Evolutionary conservation across 1,140 invertebrate species (phyloP).

Genomic region (Plectus sambesii): DNA sequence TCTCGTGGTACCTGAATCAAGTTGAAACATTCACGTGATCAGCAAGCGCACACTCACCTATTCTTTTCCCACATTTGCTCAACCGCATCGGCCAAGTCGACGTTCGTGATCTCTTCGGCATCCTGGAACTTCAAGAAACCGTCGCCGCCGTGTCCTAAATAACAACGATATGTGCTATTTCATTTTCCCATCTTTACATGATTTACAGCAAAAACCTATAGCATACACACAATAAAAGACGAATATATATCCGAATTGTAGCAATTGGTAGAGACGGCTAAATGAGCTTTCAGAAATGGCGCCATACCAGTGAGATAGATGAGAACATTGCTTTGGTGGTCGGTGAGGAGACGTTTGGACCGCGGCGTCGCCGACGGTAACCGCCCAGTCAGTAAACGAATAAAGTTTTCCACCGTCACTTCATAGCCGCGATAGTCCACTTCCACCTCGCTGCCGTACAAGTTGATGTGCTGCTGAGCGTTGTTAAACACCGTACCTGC

Average conservation of each 20-base stretch:
- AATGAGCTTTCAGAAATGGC: slow-evolving; percentile 8
- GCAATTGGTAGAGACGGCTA: not conserved
- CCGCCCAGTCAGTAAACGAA: slow-evolving; percentile 80
- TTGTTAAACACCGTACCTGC: slow-evolving; percentile 86
- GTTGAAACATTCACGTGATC: slow-evolving; percentile 16
- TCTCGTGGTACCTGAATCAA: slow-evolving; percentile 75
- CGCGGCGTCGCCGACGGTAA: slow-evolving; percentile 76
- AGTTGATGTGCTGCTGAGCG: slow-evolving; percentile 92
- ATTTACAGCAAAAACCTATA: no score
- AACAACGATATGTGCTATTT: no score
- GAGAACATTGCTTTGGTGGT: slow-evolving; percentile 91
- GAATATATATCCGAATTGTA: no score
- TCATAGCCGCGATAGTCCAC: slow-evolving; percentile 98
- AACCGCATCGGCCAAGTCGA: slow-evolving; percentile 92
- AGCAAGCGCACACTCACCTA: slow-evolving; percentile 53
- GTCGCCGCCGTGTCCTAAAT: slow-evolving; percentile 89
- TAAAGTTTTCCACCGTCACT: slow-evolving; percentile 97
- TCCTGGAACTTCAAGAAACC: slow-evolving; percentile 99
- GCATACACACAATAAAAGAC: no score
- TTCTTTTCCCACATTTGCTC: slow-evolving; percentile 99
- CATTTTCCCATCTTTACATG: no score
- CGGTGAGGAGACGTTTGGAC: slow-evolving; percentile 84
- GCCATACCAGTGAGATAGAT: slow-evolving; percentile 68
- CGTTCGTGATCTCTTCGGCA: slow-evolving; percentile 95
- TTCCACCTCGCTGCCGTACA: slow-evolving; percentile 98